Evolutionary conservation across 1,140 invertebrate species (phyloP).

Genomic region (Andricus grossulariae): DNA sequence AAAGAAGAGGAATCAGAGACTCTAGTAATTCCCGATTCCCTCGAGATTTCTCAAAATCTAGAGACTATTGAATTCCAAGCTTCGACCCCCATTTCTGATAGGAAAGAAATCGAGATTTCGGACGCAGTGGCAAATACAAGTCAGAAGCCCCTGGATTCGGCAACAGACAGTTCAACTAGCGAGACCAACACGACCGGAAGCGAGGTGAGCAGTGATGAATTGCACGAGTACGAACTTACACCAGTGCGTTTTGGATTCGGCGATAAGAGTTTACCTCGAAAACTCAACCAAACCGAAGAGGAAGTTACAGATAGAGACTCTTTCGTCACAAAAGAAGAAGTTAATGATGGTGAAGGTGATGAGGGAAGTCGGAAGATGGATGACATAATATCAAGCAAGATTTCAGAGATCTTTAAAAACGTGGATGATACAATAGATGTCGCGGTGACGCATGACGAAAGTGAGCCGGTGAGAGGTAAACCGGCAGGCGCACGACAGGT

Average conservation of each 20-base stretch:
- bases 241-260: slow-evolving; percentile 19
- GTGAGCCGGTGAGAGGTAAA: slow-evolving; percentile 71
- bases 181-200: slow-evolving; percentile 65
- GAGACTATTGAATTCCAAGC: slow-evolving; percentile 3
- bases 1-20: slow-evolving; percentile 44
- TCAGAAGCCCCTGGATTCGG: slow-evolving; percentile 33
- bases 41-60: slow-evolving; percentile 55
- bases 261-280: slow-evolving; percentile 9
- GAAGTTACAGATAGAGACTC: slow-evolving; percentile 16
- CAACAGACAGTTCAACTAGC: slow-evolving; percentile 57
- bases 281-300: slow-evolving; percentile 36
- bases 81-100: slow-evolving; percentile 1
- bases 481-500: slow-evolving; percentile 58
- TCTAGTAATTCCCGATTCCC: slow-evolving; percentile 67
- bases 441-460: slow-evolving; percentile 58
- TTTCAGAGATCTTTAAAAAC: slow-evolving; percentile 63
- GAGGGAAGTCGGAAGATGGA: slow-evolving; percentile 61
- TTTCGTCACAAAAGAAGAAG: background rate
- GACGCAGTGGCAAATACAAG: slow-evolving; percentile 1
- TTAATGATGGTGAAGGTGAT: slow-evolving; percentile 37
- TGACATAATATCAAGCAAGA: slow-evolving; percentile 60
- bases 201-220: slow-evolving; percentile 67
- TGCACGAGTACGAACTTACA: slow-evolving; percentile 63
- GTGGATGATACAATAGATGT: slow-evolving; percentile 39
- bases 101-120: slow-evolving; percentile 15